Percentiles rank a stretch among this genome's conserved stretches.
Evolutionary conservation across 2,888 invertebrate genomes (phyloP).

Genomic region (Lepidochitona cinerea): DNA sequence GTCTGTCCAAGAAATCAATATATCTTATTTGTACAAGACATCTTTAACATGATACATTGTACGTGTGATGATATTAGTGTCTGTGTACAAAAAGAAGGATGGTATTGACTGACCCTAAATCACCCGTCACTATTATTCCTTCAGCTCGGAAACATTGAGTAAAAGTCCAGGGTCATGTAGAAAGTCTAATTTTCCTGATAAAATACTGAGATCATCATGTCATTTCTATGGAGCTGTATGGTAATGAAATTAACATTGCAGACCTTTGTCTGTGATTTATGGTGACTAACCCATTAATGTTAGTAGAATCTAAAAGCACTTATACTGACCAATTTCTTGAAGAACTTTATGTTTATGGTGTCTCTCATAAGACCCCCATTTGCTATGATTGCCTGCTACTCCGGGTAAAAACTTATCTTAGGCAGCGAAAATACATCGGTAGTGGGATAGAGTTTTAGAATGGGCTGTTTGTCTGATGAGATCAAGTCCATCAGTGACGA

Average conservation of each 20-base stretch:
- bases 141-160: no score
- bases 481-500: neutral
- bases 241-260: neutral
- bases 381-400: no score
- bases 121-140: neutral
- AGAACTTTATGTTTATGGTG: no score
- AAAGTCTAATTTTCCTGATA: no score
- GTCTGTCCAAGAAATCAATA: neutral
- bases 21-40: neutral
- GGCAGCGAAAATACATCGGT: neutral
- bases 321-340: no score
- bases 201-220: no score
- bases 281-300: neutral
- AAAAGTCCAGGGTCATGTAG: no score
- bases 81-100: neutral
- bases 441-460: neutral
- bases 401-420: no score
- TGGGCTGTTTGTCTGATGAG: neutral
- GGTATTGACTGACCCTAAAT: neutral
- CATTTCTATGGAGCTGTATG: neutral
- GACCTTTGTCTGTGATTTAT: neutral
- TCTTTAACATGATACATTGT: neutral
- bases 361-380: no score
- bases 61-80: neutral
- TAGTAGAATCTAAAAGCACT: no score